Evolutionary conservation across 2,113 vertebrate species (phyloP).

Genomic region (Struthidea cinerea): DNA sequence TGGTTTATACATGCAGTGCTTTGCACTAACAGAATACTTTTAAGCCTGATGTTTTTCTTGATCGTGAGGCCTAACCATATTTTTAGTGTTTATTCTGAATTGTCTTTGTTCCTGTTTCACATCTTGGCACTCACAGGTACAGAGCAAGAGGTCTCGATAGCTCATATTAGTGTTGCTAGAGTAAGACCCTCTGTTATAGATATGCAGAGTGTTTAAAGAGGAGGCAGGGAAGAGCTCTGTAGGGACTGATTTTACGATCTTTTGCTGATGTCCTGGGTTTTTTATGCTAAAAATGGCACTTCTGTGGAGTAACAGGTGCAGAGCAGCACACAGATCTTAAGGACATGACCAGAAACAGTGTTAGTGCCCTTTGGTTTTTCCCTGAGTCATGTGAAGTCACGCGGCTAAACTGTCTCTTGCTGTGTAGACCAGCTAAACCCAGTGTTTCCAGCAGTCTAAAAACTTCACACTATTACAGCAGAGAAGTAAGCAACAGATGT

Average conservation of each 20-base stretch:
- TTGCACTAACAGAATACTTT: not conserved
- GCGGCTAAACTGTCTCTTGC: not conserved
- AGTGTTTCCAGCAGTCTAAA: not conserved
- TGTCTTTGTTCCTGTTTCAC: not conserved
- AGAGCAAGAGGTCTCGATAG: not conserved
- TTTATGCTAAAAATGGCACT: not conserved
- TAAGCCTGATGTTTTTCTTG: not conserved
- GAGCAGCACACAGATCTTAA: not conserved
- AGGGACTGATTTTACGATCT: not conserved
- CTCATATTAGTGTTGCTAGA: not conserved
- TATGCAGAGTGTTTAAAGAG: not conserved
- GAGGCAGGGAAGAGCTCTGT: not conserved
- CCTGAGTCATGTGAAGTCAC: not conserved
- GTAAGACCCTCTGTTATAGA: not conserved
- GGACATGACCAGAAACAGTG: not conserved
- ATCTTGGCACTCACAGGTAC: not conserved
- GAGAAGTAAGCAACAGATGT: not conserved
- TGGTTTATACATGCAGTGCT: not conserved
- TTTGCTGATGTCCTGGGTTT: not conserved
- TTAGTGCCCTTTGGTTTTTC: not conserved
- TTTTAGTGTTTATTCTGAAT: not conserved
- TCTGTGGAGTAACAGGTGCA: not conserved
- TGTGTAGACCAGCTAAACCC: not conserved
- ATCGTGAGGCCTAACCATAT: not conserved
- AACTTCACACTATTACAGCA: not conserved